These are phyloP conservation scores for Nomada goodeniana DNA, from an alignment of 2,888 invertebrate species.

Conservation along the genomic window DNA sequence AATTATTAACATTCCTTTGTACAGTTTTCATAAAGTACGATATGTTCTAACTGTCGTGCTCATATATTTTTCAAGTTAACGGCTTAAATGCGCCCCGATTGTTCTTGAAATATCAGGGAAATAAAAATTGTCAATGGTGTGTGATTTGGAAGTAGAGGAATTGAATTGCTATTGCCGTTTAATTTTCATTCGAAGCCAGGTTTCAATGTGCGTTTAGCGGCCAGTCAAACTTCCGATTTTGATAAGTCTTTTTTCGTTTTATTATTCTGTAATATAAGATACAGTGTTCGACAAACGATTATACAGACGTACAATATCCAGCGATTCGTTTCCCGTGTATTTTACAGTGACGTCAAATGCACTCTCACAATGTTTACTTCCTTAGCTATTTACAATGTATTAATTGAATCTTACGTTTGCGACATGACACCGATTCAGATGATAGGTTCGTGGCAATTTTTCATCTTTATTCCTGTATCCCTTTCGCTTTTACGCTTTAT, in stretches of 20 bases:
- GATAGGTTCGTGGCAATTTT: conserved; percentile 17
- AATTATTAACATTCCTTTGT: too few relatives aligned
- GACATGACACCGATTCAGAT: conserved; percentile 51
- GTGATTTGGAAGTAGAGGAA: too few relatives aligned
- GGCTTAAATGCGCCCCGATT: too few relatives aligned
- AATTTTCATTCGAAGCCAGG: too few relatives aligned
- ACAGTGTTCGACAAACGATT: conserved; percentile 83
- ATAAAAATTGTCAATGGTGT: too few relatives aligned
- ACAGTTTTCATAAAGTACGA: too few relatives aligned
- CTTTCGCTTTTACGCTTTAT: not conserved
- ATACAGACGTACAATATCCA: conserved; percentile 83
- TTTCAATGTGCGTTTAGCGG: too few relatives aligned
- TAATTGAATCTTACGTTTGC: conserved; percentile 54
- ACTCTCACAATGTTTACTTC: conserved; percentile 62
- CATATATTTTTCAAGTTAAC: too few relatives aligned
- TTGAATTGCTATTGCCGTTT: too few relatives aligned
- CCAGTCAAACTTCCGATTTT: not conserved
- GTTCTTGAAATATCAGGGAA: too few relatives aligned
- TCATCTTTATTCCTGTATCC: not conserved
- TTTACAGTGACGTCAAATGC: conserved; percentile 75
- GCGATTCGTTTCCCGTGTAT: conserved; percentile 70
- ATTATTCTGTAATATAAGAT: conserved; percentile 82
- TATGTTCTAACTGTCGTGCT: too few relatives aligned
- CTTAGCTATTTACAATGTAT: conserved; percentile 64
- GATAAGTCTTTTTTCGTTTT: conserved; percentile 64